phyloP scores from a whole-genome alignment of 1,140 invertebrate species.

The Hyposmocoma kahamanoa region DNA sequence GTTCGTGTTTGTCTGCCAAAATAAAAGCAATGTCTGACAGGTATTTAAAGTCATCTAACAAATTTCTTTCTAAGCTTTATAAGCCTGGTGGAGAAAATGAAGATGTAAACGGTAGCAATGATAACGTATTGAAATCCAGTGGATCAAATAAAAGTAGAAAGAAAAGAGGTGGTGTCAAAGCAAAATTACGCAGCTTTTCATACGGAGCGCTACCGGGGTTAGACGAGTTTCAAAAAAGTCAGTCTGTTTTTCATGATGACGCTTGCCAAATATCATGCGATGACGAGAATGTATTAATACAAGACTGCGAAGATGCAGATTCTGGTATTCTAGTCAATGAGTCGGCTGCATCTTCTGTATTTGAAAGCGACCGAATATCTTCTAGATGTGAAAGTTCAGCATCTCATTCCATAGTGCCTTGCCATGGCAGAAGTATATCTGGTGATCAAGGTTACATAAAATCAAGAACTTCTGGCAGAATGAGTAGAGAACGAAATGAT shows the following conservation, averaged over 20 bases:
- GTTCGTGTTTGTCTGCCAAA: constrained; percentile 80
- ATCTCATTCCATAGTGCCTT: constrained; percentile 56
- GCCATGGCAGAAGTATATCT: constrained; percentile 63
- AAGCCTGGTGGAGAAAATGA: constrained; percentile 58
- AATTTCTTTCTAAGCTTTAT: constrained; percentile 81
- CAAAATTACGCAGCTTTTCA: constrained; percentile 82
- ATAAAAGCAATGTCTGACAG: constrained; percentile 82
- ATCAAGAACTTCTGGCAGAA: constrained; percentile 45
- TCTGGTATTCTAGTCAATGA: constrained; percentile 85
- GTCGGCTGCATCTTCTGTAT: constrained; percentile 79
- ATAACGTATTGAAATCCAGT: constrained; percentile 58
- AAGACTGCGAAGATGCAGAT: constrained; percentile 80
- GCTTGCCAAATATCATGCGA: constrained; percentile 70
- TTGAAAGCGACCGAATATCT: constrained; percentile 77
- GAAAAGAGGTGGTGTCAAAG: constrained; percentile 71
- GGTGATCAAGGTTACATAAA: constrained; percentile 64
- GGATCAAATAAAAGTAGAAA: constrained; percentile 54
- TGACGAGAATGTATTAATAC: constrained; percentile 76
- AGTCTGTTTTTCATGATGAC: constrained; percentile 75
- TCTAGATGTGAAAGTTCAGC: constrained; percentile 75
- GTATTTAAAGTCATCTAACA: constrained; percentile 81
- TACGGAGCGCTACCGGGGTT: constrained; percentile 83
- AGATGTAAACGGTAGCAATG: constrained; percentile 29
- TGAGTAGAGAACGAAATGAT: constrained; percentile 53
- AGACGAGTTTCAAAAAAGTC: constrained; percentile 80